Base-by-base conservation (phyloP, 2,888 invertebrate genomes). In the Alloplasta piceator region DNA sequence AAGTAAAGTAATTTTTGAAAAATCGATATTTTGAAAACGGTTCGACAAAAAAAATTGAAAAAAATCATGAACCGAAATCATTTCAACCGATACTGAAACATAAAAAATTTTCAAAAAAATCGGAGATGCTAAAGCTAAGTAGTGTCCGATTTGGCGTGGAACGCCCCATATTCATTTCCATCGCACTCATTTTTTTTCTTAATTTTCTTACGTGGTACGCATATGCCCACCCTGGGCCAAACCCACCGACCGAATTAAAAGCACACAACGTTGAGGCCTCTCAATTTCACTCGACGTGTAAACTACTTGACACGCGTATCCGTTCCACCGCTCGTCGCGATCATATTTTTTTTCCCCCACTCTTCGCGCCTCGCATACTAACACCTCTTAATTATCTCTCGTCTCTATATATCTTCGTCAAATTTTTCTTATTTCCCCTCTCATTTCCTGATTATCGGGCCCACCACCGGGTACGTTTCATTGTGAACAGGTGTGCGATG, bases 241-340 rank as follows among this genome's bases (percentile, higher is more conserved):
- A 67, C 72, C 38, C 55, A 60, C 36, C 67, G 39, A 56, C 14
- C 43, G 64, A 74, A 64, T 79, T 74, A 64, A 64, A 70, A 64
- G 5, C 52, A 12, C 52, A 14, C 26, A 5, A 14, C 52, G 41
- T 12, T 10, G 26, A 50, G 26, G 55, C 55, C 73, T 73, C 66
- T 66, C 63, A 64, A 63, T 76, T 81, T 74, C 56, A 61, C 61
- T 63, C 68, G 16, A 63, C n/a, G 56, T 73, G 63, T 63, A 68
- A 56, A 60, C 66, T 66, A 82, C 82, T 77, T 86, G 88, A 87
- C 87, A 84, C 77, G 60, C 83, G 84, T 85, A 86, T 88, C 88
- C 88, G 88, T 83, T 86, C 79, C 63, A 38, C 78, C 71, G 70
- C 78, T 78, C 73, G 76, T 71, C 75, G 81, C 78, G 76, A 73